phyloP scores from a whole-genome alignment of 1,140 invertebrate species.

The Nymphalis io region DNA sequence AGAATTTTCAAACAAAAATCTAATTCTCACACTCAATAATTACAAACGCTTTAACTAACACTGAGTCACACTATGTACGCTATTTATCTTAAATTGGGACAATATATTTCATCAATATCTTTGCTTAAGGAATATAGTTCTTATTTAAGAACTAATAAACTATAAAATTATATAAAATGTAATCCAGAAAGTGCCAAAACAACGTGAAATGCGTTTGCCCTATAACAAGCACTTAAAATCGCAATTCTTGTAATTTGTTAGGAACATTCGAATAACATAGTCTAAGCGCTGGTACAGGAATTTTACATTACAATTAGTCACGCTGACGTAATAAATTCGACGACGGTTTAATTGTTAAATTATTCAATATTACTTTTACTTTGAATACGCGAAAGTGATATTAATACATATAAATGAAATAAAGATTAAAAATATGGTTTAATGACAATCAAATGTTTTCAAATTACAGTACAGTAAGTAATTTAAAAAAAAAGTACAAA shows the following conservation, averaged over 20 bases:
- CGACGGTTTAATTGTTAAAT: conserved; percentile 19
- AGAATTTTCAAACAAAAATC: too few relatives aligned
- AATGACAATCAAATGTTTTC: too few relatives aligned
- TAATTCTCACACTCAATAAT: neutral
- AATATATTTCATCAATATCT: neutral
- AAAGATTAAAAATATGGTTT: too few relatives aligned
- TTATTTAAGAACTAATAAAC: neutral
- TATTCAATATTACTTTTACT: conserved; percentile 6
- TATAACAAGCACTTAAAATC: conserved; percentile 34
- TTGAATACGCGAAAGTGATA: neutral
- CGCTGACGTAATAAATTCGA: conserved; percentile 19
- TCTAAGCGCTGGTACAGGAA: conserved; percentile 14
- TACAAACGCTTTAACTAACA: neutral
- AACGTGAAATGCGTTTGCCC: conserved; percentile 32
- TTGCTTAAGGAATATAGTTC: neutral
- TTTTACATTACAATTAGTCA: conserved; percentile 39
- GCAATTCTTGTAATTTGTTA: conserved; percentile 34
- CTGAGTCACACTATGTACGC: neutral
- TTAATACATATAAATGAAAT: too few relatives aligned
- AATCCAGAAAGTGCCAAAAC: conserved; percentile 11
- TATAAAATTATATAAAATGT: neutral
- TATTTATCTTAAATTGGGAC: conserved; percentile 3
- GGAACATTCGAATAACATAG: conserved; percentile 24
- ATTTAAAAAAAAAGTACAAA: too few relatives aligned
- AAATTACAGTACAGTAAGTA: too few relatives aligned